Conservation (phyloP, 2,797 vertebrate species). For the Lithobates pipiens region DNA sequence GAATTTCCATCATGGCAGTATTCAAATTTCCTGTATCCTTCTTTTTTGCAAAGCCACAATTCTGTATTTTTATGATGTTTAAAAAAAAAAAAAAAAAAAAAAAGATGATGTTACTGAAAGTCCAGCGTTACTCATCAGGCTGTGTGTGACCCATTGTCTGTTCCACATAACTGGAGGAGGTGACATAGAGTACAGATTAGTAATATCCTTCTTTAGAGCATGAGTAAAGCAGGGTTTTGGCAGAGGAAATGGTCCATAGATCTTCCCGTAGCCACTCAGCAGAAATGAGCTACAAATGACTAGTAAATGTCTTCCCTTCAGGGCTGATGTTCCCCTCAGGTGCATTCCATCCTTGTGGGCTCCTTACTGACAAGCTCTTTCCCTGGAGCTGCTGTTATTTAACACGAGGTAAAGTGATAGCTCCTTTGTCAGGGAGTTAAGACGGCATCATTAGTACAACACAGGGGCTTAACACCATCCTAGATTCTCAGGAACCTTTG, state of each 20-base stretch:
- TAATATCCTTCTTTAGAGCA: slow-evolving; percentile 50
- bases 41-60: slow-evolving; percentile 11
- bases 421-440: slow-evolving; percentile 62
- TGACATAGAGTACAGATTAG: slow-evolving; percentile 51
- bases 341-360: slow-evolving; percentile 71
- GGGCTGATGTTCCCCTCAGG: slow-evolving; percentile 65
- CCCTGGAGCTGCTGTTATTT: slow-evolving; percentile 67
- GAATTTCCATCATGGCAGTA: background rate
- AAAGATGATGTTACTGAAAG: slow-evolving; percentile 7
- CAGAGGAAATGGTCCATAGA: slow-evolving; percentile 20
- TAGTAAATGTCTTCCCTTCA: slow-evolving; percentile 67
- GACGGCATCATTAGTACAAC: slow-evolving; percentile 52
- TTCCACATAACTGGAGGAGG: slow-evolving; percentile 32
- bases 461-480: slow-evolving; percentile 60
- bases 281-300: slow-evolving; percentile 49
- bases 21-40: background rate
- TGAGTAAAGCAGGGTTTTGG: slow-evolving; percentile 43
- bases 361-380: slow-evolving; percentile 62
- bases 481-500: slow-evolving; percentile 35
- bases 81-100: background rate
- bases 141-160: slow-evolving; percentile 29
- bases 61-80: background rate
- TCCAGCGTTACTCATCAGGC: slow-evolving; percentile 29
- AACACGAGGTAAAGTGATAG: slow-evolving; percentile 66
- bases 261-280: slow-evolving; percentile 35